Base-by-base conservation (phyloP, 2,797 vertebrate species). In the Lepus oiostolus region DNA sequence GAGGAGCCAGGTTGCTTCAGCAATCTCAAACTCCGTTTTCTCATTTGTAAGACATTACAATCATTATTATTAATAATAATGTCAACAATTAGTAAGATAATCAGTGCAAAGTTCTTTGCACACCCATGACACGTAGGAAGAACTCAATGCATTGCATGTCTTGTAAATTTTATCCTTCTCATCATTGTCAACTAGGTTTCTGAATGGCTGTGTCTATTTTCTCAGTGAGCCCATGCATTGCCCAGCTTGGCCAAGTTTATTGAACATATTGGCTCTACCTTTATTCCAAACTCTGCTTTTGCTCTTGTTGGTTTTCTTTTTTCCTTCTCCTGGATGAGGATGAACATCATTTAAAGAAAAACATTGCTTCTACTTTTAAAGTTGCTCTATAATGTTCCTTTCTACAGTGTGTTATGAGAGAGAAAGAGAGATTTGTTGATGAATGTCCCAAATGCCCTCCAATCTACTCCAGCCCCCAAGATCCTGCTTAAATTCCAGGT, bases 251-350 rank as follows among this genome's bases (percentile, higher is more conserved):
- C 32, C 32, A 80, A 28, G 13, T 58, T 65, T 60, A 67, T 30
- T 65, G 32, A 52, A 65, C 70, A 30, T 35, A 90, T 79, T 65
- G 79, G 21, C 19, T 70, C 35, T 10, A 65, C 2, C 35, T 94
- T 62, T 38, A 76, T 38, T 93, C 47, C 54, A 86, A 63, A 12
- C 28, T 80, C 26, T 50, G 50, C 5, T 85, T 88, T 90, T 87
- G 42, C 32, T 71, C 2, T 65, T 76, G 32, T 47, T 47, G 42
- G 42, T n/a, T 58, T 2, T 32, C 54, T 32, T 35, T 50, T 90
- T 72, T 75, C 47, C 32, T 58, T 81, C 19, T 90, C 12, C 10
- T 72, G n/a, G 70, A 8, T 80, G n/a, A 11, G 32, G 17, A 12
- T 65, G 24, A 90, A 30, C 7, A 22, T 85, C 7, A 75, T 72